Percentiles rank a stretch among this genome's conserved stretches.
Evolutionary conservation across 2,113 vertebrate species (phyloP).

Genomic region (Chlorodrepanis virens): DNA sequence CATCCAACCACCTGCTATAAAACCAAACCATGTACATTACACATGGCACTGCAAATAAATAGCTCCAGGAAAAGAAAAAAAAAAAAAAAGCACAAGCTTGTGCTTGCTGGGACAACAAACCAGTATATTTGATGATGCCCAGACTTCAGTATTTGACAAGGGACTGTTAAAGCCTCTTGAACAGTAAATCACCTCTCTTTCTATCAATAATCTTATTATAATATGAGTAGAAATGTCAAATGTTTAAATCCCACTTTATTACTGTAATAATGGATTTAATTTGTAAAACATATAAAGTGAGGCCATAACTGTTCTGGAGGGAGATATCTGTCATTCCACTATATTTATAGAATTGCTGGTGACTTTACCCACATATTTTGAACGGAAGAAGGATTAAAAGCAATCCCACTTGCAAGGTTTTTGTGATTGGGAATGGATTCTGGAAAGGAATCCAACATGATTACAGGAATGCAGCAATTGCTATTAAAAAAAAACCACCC

Average conservation of each 20-base stretch:
- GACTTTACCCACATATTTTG: background rate
- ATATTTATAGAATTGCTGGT: background rate
- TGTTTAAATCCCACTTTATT: constrained; percentile 45
- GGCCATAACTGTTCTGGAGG: background rate
- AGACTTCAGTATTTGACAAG: constrained; percentile 23
- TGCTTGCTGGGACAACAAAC: background rate
- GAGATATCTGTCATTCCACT: background rate
- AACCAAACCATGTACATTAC: background rate
- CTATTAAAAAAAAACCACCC: background rate
- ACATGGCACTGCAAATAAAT: background rate
- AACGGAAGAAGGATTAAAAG: background rate
- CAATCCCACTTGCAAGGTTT: background rate
- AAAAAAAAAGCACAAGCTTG: background rate
- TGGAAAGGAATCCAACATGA: background rate
- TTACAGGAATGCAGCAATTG: background rate
- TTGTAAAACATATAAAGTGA: constrained; percentile 49
- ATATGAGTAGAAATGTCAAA: constrained; percentile 45
- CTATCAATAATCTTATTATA: constrained; percentile 51
- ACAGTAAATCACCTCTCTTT: constrained; percentile 29
- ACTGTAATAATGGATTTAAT: constrained; percentile 55
- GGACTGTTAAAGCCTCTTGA: background rate
- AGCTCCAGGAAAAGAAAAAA: background rate
- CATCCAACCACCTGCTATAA: background rate
- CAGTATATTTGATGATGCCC: background rate
- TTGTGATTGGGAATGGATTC: background rate